phyloP scores from a whole-genome alignment of 2,888 invertebrate genomes.

The Ferdinandea cuprea region DNA sequence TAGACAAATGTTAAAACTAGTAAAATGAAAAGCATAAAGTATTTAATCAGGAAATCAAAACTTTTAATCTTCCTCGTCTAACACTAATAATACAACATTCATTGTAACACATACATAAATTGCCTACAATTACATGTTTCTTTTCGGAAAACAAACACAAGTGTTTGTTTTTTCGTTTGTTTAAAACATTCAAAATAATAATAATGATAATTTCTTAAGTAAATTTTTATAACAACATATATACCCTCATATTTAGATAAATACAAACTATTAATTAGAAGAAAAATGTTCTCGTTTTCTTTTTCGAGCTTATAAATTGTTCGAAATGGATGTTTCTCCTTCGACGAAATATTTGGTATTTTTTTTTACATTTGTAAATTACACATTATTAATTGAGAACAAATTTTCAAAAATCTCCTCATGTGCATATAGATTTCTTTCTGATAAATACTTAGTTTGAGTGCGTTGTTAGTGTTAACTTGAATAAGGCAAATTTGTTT shows the following conservation, averaged over 20 bases:
- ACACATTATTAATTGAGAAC: slow-evolving; percentile 28
- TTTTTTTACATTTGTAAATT: slow-evolving; percentile 36
- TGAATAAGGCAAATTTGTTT: slow-evolving; percentile 34
- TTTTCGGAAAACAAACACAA: slow-evolving; percentile 9
- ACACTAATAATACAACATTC: slow-evolving; percentile 63
- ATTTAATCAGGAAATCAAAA: slow-evolving; percentile 33
- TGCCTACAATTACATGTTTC: slow-evolving; percentile 22
- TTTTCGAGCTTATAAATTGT: slow-evolving; percentile 60
- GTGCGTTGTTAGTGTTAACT: slow-evolving; percentile 22
- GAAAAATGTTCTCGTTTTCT: slow-evolving; percentile 12
- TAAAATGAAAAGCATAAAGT: not conserved
- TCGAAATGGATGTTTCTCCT: slow-evolving; percentile 43
- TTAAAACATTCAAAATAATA: slow-evolving; percentile 46
- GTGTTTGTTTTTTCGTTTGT: not conserved
- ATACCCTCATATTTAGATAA: slow-evolving; percentile 34
- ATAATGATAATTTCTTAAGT: slow-evolving; percentile 41
- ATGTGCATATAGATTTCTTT: slow-evolving; percentile 16
- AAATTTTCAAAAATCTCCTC: slow-evolving; percentile 29
- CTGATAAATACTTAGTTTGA: slow-evolving; percentile 45
- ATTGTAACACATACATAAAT: slow-evolving; percentile 48
- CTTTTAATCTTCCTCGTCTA: slow-evolving; percentile 41
- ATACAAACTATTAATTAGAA: slow-evolving; percentile 34
- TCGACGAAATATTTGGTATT: slow-evolving; percentile 67
- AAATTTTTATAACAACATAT: slow-evolving; percentile 45
- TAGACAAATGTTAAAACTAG: too few relatives aligned